A percentile compares a stretch with the other conserved stretches of the same genome.
These are phyloP conservation scores for Urocynchramus pylzowi DNA, from an alignment of 2,113 vertebrate species.

Conservation along the genomic window DNA sequence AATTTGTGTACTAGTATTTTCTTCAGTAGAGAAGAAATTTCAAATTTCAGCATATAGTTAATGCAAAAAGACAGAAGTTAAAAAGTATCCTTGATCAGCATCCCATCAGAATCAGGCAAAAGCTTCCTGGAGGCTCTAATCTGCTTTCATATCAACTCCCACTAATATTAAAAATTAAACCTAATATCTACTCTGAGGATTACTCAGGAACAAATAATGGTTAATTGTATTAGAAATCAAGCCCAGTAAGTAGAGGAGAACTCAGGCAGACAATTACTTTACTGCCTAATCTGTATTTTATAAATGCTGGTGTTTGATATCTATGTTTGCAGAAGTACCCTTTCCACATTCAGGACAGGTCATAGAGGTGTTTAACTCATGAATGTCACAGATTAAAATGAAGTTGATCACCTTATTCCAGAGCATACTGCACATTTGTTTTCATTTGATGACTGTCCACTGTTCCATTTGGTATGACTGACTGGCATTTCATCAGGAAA, in stretches of 20 bases:
- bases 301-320: background rate
- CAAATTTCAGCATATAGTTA: background rate
- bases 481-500: background rate
- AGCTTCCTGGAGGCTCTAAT: rapidly evolving
- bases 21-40: background rate
- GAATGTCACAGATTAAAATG: background rate
- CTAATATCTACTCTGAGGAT: background rate
- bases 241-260: background rate
- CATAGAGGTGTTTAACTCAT: background rate
- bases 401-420: background rate
- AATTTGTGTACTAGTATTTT: background rate
- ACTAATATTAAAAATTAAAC: background rate
- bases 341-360: background rate
- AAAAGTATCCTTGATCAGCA: background rate
- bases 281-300: background rate
- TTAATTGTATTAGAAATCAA: background rate
- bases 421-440: background rate
- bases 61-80: background rate
- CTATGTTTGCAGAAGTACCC: background rate
- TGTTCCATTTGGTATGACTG: background rate
- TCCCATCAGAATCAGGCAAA: background rate
- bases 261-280: background rate
- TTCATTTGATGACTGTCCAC: background rate
- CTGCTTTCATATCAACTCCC: background rate
- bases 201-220: background rate